Evolutionary conservation across 2,888 invertebrate genomes (phyloP).

Genomic region (Agrilus cyanescens): DNA sequence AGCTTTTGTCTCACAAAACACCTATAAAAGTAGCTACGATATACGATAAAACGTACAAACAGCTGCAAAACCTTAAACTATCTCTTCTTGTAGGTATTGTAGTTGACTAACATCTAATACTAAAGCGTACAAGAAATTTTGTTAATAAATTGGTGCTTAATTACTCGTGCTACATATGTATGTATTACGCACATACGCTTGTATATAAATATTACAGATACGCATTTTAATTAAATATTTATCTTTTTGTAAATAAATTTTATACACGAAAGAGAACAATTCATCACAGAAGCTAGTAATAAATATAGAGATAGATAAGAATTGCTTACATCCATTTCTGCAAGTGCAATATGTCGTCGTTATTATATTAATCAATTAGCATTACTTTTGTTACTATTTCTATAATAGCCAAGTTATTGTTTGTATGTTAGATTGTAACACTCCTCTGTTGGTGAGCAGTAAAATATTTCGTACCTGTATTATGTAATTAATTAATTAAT

Average conservation of each 20-base stretch:
- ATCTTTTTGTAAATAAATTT: constrained; percentile 18
- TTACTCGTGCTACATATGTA: constrained; percentile 26
- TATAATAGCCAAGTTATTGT: no score
- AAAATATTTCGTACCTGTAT: no score
- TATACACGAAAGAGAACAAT: constrained; percentile 26
- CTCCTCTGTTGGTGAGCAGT: no score
- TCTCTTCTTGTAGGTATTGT: background rate
- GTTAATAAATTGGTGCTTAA: constrained; percentile 27
- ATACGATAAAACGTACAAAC: background rate
- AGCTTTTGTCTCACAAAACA: no score
- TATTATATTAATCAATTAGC: constrained; percentile 7
- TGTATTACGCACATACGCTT: constrained; percentile 20
- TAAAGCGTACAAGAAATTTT: constrained; percentile 29
- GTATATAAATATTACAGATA: constrained; percentile 21
- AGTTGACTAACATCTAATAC: constrained; percentile 3
- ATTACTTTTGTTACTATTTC: no score
- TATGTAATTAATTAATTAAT: no score
- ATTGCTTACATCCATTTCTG: constrained; percentile 17
- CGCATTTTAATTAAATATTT: no score
- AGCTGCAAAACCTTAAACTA: background rate
- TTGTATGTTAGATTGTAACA: no score
- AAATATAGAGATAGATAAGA: constrained; percentile 18
- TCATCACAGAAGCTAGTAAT: constrained; percentile 36
- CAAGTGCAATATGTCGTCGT: constrained; percentile 22
- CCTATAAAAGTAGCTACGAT: no score